Evolutionary conservation across 2,888 invertebrate species (phyloP).

Genomic region (Cerceris rybyensis): DNA sequence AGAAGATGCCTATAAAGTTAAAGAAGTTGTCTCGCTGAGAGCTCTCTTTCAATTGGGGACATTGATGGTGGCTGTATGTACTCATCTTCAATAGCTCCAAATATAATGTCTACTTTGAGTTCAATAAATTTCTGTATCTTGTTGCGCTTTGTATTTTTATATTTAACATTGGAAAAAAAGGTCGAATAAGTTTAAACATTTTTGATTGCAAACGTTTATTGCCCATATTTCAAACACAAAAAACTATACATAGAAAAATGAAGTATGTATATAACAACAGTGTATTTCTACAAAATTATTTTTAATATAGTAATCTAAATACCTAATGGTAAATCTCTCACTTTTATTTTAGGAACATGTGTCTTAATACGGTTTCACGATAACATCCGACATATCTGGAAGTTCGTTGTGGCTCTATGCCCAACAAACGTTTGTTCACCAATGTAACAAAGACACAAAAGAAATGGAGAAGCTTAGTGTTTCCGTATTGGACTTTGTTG

Average conservation of each 20-base stretch:
- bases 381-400: slow-evolving; percentile 66
- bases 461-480: slow-evolving; percentile 91
- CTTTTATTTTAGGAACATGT: too few relatives aligned
- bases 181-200: too few relatives aligned
- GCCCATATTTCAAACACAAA: too few relatives aligned
- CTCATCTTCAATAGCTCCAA: slow-evolving; percentile 19
- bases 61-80: slow-evolving; percentile 83
- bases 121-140: too few relatives aligned
- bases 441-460: slow-evolving; percentile 92
- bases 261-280: too few relatives aligned
- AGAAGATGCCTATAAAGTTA: slow-evolving; percentile 38
- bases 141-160: too few relatives aligned
- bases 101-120: slow-evolving; percentile 8
- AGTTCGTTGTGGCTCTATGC: slow-evolving; percentile 51
- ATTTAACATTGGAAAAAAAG: too few relatives aligned
- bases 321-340: too few relatives aligned
- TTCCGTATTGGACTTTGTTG: slow-evolving; percentile 86
- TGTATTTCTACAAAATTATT: slow-evolving; percentile 4
- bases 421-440: slow-evolving; percentile 90
- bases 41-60: slow-evolving; percentile 85
- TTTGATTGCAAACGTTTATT: too few relatives aligned
- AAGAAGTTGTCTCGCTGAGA: slow-evolving; percentile 79
- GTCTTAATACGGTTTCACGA: slow-evolving; percentile 46
- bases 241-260: too few relatives aligned
- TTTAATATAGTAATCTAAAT: too few relatives aligned